Base-by-base conservation (phyloP, 2,888 invertebrate genomes). In the Troides aeacus region DNA sequence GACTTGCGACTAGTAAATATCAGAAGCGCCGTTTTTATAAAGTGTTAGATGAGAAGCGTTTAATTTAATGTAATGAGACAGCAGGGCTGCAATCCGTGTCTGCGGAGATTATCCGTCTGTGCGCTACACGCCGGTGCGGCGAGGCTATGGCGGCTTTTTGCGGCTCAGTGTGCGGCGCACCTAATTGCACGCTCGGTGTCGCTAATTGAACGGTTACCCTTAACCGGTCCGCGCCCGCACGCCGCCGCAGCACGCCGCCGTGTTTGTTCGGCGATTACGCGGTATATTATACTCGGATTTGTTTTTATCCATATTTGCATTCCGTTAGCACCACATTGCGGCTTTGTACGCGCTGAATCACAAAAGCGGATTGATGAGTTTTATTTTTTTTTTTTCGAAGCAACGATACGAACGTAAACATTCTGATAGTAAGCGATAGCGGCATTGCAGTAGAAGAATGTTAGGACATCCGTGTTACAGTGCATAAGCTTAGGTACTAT, bases 191-290 rank as follows among this genome's bases (percentile, higher is more conserved):
- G 80, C 78, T 82, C 80, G 77, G 81, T 81, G 80, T 83, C 81
- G 80, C 85, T 89, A 89, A 89, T 88, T 89, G 87, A 86, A 86
- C 85, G 85, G 83, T 87, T 84, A 83, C 79, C 81, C 77, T 75
- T 76, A 82, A 85, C 85, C 83, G 83, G 84, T 80, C 76, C 74
- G 68, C 67, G 63, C 36, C 69, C 61, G 63, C 74, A 73, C 72
- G 70, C n/a, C 1, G 15, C 18, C n/a, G n/a, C 53, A 18, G n/a
- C n/a, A n/a, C 53, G 18, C 53, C 53, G 70, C 79, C 75, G 78
- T 85, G 84, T 88, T 87, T 86, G 84, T 82, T 82, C 78, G 84
- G 73, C 84, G 84, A 87, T 87, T 84, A 84, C 78, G 77, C 77
- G 80, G 79, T 77, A 81, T 82, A 82, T 84, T 81, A 82, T 74